These are phyloP conservation scores for Philonicus albiceps DNA, from an alignment of 2,888 invertebrate species.

Conservation along the genomic window DNA sequence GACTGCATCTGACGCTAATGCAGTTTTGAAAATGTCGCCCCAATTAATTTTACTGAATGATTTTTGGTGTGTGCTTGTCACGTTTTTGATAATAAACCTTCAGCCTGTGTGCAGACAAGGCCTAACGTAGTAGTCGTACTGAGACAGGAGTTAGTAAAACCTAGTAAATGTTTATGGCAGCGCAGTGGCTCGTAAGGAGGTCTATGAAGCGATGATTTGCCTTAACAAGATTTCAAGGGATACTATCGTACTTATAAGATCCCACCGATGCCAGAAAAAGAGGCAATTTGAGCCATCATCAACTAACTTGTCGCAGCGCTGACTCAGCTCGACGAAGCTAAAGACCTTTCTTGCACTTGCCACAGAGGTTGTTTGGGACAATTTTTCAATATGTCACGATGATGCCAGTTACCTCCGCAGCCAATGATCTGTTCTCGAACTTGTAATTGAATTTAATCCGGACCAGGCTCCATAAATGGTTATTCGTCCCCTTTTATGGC, in stretches of 20 bases:
- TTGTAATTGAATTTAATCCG: constrained; percentile 36
- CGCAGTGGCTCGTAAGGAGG: not conserved
- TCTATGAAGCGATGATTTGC: not conserved
- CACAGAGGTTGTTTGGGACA: constrained; percentile 19
- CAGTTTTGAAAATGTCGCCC: constrained; percentile 33
- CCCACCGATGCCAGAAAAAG: not conserved
- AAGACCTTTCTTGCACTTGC: not conserved
- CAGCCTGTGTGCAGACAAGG: not conserved
- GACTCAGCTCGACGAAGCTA: not conserved
- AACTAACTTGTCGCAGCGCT: not conserved
- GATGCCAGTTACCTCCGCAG: not conserved
- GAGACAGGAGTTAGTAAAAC: not conserved
- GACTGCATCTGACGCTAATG: constrained; percentile 38
- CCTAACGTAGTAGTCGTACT: not conserved
- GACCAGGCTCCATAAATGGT: not conserved
- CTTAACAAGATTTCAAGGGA: not conserved
- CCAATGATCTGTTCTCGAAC: constrained; percentile 13
- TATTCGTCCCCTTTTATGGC: not conserved
- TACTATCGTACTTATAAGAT: not conserved
- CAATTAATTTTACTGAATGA: constrained; percentile 37
- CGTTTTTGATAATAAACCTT: constrained; percentile 3
- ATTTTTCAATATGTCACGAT: constrained; percentile 35
- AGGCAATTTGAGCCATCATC: not conserved
- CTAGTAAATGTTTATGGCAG: not conserved
- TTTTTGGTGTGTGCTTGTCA: constrained; percentile 40